These are phyloP conservation scores for Colossoma macropomum DNA, from an alignment of 2,113 vertebrate species.

Conservation along the genomic window DNA sequence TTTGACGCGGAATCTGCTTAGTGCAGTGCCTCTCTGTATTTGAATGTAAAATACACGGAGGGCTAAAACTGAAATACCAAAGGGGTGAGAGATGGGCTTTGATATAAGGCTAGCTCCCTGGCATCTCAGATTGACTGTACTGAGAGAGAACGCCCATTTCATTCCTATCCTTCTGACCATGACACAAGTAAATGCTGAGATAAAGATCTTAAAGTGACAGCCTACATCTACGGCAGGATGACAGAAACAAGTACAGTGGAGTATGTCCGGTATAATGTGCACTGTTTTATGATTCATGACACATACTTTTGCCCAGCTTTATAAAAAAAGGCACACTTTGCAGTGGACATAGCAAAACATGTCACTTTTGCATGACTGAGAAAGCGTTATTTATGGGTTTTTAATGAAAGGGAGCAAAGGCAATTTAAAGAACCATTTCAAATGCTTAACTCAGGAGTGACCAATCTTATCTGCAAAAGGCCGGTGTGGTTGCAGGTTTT, in stretches of 20 bases:
- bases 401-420: too few relatives aligned
- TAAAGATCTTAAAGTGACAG: constrained; percentile 51
- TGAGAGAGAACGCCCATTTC: not conserved
- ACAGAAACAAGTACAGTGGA: not conserved
- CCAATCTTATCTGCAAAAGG: too few relatives aligned
- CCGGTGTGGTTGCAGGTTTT: too few relatives aligned
- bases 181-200: constrained; percentile 47
- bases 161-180: constrained; percentile 40
- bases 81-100: constrained; percentile 30
- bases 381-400: not conserved
- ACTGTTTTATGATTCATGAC: not conserved
- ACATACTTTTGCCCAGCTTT: not conserved
- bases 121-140: constrained; percentile 3
- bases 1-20: constrained; percentile 34
- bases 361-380: not conserved
- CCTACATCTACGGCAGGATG: constrained; percentile 20
- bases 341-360: not conserved
- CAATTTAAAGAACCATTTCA: too few relatives aligned
- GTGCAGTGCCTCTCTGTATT: constrained; percentile 1
- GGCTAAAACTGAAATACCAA: constrained; percentile 31
- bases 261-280: not conserved
- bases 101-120: constrained; percentile 7
- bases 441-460: too few relatives aligned
- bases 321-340: not conserved
- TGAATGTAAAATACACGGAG: constrained; percentile 24